Conservation (phyloP, 1,140 invertebrate species). For the Eueides isabella region DNA sequence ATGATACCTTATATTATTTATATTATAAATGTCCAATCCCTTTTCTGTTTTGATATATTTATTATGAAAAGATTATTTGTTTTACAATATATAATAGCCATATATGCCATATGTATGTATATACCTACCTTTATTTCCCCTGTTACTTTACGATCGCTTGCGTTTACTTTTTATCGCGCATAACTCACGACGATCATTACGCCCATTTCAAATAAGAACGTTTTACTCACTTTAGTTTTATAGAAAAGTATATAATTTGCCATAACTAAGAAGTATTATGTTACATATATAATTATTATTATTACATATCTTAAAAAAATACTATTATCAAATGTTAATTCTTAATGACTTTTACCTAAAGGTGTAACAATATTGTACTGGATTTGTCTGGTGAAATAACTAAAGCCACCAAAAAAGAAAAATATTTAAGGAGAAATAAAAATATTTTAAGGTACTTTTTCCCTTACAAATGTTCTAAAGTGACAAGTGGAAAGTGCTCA, state of each 20-base stretch:
- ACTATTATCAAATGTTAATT: too few relatives aligned
- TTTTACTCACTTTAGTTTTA: slow-evolving; percentile 21
- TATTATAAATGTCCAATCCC: background rate
- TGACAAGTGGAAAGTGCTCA: slow-evolving; percentile 38
- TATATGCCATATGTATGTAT: background rate
- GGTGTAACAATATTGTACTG: too few relatives aligned
- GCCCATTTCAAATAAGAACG: slow-evolving; percentile 36
- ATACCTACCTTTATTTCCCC: slow-evolving; percentile 17
- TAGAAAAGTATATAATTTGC: too few relatives aligned
- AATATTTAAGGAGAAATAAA: background rate
- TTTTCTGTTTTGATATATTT: background rate
- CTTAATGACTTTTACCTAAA: too few relatives aligned
- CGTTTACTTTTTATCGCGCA: slow-evolving; percentile 53
- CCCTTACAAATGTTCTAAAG: background rate
- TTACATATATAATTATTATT: too few relatives aligned
- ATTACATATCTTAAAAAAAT: too few relatives aligned
- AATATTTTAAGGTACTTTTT: background rate
- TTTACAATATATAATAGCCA: background rate
- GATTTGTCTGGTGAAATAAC: too few relatives aligned
- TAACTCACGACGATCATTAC: slow-evolving; percentile 42
- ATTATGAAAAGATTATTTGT: background rate
- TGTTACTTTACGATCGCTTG: slow-evolving; percentile 19
- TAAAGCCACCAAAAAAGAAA: too few relatives aligned
- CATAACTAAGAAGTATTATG: too few relatives aligned
- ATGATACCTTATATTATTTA: too few relatives aligned